Evolutionary conservation across 1,140 invertebrate species (phyloP).

Genomic region (Anthonomus grandis): DNA sequence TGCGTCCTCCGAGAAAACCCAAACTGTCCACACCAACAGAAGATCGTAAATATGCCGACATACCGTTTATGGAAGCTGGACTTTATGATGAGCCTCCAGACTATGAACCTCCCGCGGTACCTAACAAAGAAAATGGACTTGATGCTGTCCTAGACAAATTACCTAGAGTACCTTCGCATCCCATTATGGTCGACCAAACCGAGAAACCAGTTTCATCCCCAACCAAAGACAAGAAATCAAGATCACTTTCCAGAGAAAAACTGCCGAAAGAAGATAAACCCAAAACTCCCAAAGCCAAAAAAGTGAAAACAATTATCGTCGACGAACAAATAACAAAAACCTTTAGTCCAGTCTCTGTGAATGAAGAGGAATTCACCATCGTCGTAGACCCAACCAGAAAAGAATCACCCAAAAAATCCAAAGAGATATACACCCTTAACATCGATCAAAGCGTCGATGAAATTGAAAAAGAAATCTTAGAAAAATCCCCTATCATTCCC

Average conservation of each 20-base stretch:
- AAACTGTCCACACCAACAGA: slow-evolving; percentile 37
- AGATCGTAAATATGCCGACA: slow-evolving; percentile 33
- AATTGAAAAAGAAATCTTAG: slow-evolving; percentile 39
- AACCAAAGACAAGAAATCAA: slow-evolving; percentile 15
- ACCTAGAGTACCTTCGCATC: background rate
- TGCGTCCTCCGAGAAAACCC: slow-evolving; percentile 34
- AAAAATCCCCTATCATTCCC: slow-evolving; percentile 36
- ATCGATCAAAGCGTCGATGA: slow-evolving; percentile 36
- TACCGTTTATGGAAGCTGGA: slow-evolving; percentile 41
- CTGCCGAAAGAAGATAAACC: slow-evolving; percentile 13
- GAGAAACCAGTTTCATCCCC: background rate
- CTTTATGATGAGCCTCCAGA: slow-evolving; percentile 22
- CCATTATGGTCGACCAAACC: background rate
- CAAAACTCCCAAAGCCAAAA: slow-evolving; percentile 25
- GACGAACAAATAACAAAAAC: slow-evolving; percentile 38
- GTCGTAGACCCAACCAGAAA: slow-evolving; percentile 36
- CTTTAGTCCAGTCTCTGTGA: slow-evolving; percentile 35
- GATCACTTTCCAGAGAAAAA: slow-evolving; percentile 18
- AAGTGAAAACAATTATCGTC: slow-evolving; percentile 28
- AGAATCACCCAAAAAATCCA: slow-evolving; percentile 32
- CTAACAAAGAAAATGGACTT: background rate
- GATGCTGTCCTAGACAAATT: background rate
- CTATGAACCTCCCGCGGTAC: slow-evolving; percentile 18
- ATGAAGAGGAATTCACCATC: slow-evolving; percentile 40
- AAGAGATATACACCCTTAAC: slow-evolving; percentile 35